Evolutionary conservation across 1,140 invertebrate genomes (phyloP), one percentile per base, ranked within the genome.

Genomic region (Medauroidea extradentata): DNA sequence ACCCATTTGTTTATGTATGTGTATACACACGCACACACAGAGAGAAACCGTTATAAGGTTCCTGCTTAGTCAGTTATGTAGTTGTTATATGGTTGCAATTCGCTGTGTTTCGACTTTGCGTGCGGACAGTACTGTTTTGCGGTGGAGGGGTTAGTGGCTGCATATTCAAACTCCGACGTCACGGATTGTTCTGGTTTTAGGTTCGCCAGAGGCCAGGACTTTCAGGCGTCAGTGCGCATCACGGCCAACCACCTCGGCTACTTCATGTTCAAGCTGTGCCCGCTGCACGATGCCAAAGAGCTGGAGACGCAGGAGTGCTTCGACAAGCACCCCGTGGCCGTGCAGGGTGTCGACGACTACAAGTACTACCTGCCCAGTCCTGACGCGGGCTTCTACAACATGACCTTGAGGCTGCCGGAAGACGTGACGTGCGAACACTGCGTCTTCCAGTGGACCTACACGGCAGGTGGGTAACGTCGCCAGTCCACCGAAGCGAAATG

Each of bases 381-480:
- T 5, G 75, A 71, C 7, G 66, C 65, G 25, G 76, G 72, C 7
- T 65, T 64, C 27, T 74, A 78, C 42, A 65, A 74, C 29, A 68
- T 77, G n/a, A 61, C 52, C 0, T 67, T 80, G 2, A 9, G 67
- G 3, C 66, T 85, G 5, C 86, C 87, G 0, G 18, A 67, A 3
- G 71, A 68, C 27, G n/a, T 88, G 2, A 78, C 69, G 1, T 89
- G 87, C 66, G 49, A 79, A 3, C 80, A 83, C 43, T 89, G 87
- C 67, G 82, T 87, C 0, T 65, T 89, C 2, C 79, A 86, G 56
- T 89, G 87, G 86, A 81, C 80, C 57, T 89, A 88, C 63, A 71
- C 70, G 43, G 77, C 78, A 51, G 83, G 77, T 78, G 62, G 54
- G 61, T 16, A 4, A 34, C 4, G 29, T 34, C 29, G 29, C 29